phyloP scores from a whole-genome alignment of 2,888 invertebrate species.

The Agapostemon virescens region DNA sequence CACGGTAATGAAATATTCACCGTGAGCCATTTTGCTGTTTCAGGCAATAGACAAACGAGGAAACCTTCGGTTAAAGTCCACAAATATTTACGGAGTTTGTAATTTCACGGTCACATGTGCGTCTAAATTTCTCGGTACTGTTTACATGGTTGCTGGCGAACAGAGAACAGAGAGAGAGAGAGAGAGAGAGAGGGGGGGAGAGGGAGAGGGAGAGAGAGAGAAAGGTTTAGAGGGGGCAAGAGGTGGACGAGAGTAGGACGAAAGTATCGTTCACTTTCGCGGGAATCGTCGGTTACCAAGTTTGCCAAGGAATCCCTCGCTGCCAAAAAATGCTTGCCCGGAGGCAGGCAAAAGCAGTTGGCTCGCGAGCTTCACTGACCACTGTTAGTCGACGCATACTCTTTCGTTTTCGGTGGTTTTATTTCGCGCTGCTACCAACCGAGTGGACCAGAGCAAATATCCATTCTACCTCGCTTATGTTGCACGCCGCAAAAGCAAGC shows the following conservation, averaged over 20 bases:
- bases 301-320: not conserved
- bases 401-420: slow-evolving; percentile 30
- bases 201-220: not conserved
- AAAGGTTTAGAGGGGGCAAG: too few relatives aligned
- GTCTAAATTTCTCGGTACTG: not conserved
- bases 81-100: not conserved
- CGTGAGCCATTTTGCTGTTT: not conserved
- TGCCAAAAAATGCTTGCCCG: slow-evolving; percentile 32
- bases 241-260: not conserved
- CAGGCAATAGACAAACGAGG: not conserved
- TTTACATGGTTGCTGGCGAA: not conserved
- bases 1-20: not conserved
- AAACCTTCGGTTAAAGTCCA: not conserved
- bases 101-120: not conserved
- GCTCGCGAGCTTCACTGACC: slow-evolving; percentile 11
- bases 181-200: too few relatives aligned
- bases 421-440: slow-evolving; percentile 8
- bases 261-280: slow-evolving; percentile 41
- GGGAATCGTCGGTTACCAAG: not conserved
- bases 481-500: slow-evolving; percentile 2
- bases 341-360: slow-evolving; percentile 29
- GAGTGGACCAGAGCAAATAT: slow-evolving; percentile 33
- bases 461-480: slow-evolving; percentile 19
- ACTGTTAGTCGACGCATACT: slow-evolving; percentile 5
- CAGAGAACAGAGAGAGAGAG: not conserved